phyloP scores from a whole-genome alignment of 2,888 invertebrate species.

The Ornithoptera alexandrae region DNA sequence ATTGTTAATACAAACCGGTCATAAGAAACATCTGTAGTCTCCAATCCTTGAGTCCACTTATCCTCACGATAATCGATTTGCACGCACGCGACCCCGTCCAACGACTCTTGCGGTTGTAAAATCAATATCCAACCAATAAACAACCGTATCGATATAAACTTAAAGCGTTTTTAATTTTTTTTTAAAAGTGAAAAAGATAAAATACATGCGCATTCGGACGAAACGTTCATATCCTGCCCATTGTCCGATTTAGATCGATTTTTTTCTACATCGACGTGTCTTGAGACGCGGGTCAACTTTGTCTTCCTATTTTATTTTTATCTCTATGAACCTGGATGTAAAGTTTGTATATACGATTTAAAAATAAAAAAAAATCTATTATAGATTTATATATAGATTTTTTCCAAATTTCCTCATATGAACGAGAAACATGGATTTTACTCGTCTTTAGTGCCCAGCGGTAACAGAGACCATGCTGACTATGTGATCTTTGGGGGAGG shows the following conservation, averaged over 20 bases:
- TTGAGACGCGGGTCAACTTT: slow-evolving; percentile 37
- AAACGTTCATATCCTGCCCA: slow-evolving; percentile 61
- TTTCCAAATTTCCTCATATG: too few relatives aligned
- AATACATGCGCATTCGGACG: slow-evolving; percentile 52
- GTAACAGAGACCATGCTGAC: too few relatives aligned
- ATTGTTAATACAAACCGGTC: slow-evolving; percentile 27
- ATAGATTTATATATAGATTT: too few relatives aligned
- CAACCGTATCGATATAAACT: slow-evolving; percentile 23
- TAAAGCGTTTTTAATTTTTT: background rate
- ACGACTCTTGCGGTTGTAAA: slow-evolving; percentile 31
- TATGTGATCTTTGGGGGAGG: too few relatives aligned
- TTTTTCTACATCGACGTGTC: slow-evolving; percentile 44
- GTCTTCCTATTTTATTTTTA: slow-evolving; percentile 16
- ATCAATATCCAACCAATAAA: slow-evolving; percentile 25
- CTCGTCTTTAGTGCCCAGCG: too few relatives aligned
- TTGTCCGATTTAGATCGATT: slow-evolving; percentile 55
- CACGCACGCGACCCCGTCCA: slow-evolving; percentile 59
- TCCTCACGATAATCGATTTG: slow-evolving; percentile 60
- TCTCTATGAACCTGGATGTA: background rate
- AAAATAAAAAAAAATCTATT: background rate
- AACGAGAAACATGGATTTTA: too few relatives aligned
- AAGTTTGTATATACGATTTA: slow-evolving; percentile 27
- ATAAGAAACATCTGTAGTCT: slow-evolving; percentile 48
- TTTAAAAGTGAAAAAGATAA: slow-evolving; percentile 30
- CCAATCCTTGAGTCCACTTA: slow-evolving; percentile 47